Evolutionary conservation across 2,888 invertebrate genomes (phyloP), one percentile per base, ranked within the genome.

Genomic region (Chydorus sphaericus): DNA sequence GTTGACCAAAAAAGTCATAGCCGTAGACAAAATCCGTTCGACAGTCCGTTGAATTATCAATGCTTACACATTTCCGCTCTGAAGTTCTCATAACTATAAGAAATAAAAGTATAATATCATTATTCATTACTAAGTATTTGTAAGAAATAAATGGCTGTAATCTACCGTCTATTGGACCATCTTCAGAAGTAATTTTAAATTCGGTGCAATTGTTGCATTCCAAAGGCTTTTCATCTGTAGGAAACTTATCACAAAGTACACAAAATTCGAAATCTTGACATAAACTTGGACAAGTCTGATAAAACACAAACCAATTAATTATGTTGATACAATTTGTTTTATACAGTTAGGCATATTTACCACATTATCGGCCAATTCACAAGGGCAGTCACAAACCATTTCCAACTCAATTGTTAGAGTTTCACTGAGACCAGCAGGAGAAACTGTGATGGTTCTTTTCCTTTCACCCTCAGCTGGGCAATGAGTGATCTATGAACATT

Each of bases 361-460:
- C 26, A 23, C 26, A 44, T 5, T 44, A 20, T 44, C 44, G 28
- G 44, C 44, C 28, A 23, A n/a, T n/a, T 44, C 44, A 28, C 44
- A 44, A 44, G 44, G 44, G 26, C 44, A 44, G n/a, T 52, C 37
- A 26, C 53, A 53, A 8, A 36, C 36, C 14, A 38, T 28, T 23
- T 53, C 23, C 6, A 53, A 14, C 16, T 53, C 53, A 14, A 53
- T 53, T 11, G 29, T 14, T 26, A 53, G 28, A 10, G 20, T 14
- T 18, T 53, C 53, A 4, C 28, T 36, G 18, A 53, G 20, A 14
- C 53, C 53, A 14, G 38, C 53, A 5, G 53, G 53, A 26, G 37
- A 28, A 23, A 53, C 29, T 10, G 38, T 36, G n/a, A 53, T 38
- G 8, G 38, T 53, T 53, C 28, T n/a, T n/a, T n/a, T n/a, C n/a